Conservation (phyloP, 2,888 invertebrate genomes). For the Tortrix viridana region DNA sequence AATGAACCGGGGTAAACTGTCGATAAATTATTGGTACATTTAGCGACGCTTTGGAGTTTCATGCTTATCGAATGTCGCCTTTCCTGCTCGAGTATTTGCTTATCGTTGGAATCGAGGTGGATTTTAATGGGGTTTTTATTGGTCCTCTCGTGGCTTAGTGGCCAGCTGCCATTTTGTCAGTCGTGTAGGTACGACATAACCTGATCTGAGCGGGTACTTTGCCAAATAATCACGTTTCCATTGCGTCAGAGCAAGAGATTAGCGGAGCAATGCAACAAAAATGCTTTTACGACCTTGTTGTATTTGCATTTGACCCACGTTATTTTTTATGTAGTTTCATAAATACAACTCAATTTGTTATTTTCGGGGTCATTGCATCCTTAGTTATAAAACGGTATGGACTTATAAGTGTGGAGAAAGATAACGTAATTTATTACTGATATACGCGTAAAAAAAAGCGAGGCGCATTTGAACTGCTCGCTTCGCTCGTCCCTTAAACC, state of each 20-base stretch:
- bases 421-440: too few relatives aligned
- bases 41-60: constrained; percentile 72
- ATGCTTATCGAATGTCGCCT: constrained; percentile 82
- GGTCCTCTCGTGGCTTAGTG: constrained; percentile 48
- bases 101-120: constrained; percentile 70
- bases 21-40: constrained; percentile 78
- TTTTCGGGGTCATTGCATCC: constrained; percentile 6
- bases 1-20: constrained; percentile 77
- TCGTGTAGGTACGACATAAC: constrained; percentile 19
- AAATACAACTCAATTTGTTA: constrained; percentile 25
- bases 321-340: constrained; percentile 19
- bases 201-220: constrained; percentile 22
- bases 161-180: constrained; percentile 58
- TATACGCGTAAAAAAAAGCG: too few relatives aligned
- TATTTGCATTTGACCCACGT: constrained; percentile 30
- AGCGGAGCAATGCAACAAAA: constrained; percentile 27
- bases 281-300: constrained; percentile 25
- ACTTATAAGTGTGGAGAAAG: too few relatives aligned
- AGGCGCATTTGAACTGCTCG: neutral
- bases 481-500: constrained; percentile 2
- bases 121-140: constrained; percentile 68
- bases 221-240: constrained; percentile 26
- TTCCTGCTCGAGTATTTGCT: constrained; percentile 68
- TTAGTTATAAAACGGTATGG: neutral
- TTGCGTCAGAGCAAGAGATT: constrained; percentile 27